phyloP scores from a whole-genome alignment of 2,797 vertebrate genomes.

The Neoniphon sammara region DNA sequence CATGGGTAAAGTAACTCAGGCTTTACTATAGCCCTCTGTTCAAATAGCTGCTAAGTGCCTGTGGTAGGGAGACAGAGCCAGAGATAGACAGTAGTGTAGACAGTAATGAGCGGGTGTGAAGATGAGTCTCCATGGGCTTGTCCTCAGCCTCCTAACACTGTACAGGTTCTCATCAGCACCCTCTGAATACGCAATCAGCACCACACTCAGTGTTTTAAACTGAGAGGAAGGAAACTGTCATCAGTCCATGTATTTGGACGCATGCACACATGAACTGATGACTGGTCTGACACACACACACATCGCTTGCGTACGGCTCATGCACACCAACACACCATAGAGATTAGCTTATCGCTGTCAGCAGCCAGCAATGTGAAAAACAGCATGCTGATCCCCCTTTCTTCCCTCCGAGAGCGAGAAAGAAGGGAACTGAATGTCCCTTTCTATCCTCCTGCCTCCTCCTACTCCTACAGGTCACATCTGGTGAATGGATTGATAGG shows the following conservation, averaged over 20 bases:
- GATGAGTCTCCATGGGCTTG: slow-evolving; percentile 15
- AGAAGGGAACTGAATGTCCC: slow-evolving; percentile 71
- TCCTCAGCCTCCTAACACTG: slow-evolving; percentile 11
- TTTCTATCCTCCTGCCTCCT: slow-evolving; percentile 54
- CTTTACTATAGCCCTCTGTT: slow-evolving; percentile 3
- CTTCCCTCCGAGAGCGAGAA: slow-evolving; percentile 56
- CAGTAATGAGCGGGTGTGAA: slow-evolving; percentile 33
- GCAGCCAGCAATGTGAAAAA: slow-evolving; percentile 60
- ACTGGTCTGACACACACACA: slow-evolving; percentile 17
- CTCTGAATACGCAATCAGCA: slow-evolving; percentile 22
- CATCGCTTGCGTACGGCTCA: slow-evolving; percentile 32
- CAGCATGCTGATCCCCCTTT: slow-evolving; percentile 56
- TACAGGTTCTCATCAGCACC: slow-evolving; percentile 13
- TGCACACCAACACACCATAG: slow-evolving; percentile 27
- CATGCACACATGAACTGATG: slow-evolving; percentile 3
- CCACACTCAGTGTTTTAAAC: slow-evolving; percentile 14
- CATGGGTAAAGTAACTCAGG: slow-evolving; percentile 36
- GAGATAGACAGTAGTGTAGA: slow-evolving; percentile 7
- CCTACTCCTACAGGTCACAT: slow-evolving; percentile 72
- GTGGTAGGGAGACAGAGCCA: slow-evolving; percentile 1
- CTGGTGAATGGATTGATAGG: slow-evolving; percentile 78
- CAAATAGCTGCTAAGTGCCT: slow-evolving; percentile 15
- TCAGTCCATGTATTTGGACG: slow-evolving; percentile 2
- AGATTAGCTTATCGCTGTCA: slow-evolving; percentile 33
- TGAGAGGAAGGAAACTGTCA: slow-evolving; percentile 41